Percentiles rank a stretch among this genome's conserved stretches.
These are phyloP conservation scores for Gryon sp. DNA, from an alignment of 1,140 invertebrate species.

Conservation along the genomic window DNA sequence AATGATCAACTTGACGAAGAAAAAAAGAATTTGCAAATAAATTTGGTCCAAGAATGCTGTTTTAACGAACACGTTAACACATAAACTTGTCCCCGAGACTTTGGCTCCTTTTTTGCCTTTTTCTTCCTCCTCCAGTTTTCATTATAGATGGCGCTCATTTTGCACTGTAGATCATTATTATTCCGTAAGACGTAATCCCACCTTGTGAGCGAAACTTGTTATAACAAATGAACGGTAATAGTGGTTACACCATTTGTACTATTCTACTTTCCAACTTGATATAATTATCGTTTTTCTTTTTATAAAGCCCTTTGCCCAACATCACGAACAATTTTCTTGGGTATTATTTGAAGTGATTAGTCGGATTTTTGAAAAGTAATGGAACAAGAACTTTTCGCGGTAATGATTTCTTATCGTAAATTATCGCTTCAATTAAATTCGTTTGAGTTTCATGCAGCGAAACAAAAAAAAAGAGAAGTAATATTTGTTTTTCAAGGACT, in stretches of 20 bases:
- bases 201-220: too few relatives aligned
- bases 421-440: slow-evolving; percentile 11
- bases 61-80: slow-evolving; percentile 39
- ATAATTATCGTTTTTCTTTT: slow-evolving; percentile 32
- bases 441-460: background rate
- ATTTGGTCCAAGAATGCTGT: too few relatives aligned
- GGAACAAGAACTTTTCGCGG: slow-evolving; percentile 10
- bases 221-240: slow-evolving; percentile 15
- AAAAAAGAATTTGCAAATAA: too few relatives aligned
- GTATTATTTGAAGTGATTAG: slow-evolving; percentile 46
- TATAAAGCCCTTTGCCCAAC: slow-evolving; percentile 22
- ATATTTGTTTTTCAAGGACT: background rate
- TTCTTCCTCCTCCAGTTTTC: too few relatives aligned
- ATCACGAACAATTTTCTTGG: slow-evolving; percentile 36
- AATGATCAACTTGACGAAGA: slow-evolving; percentile 67
- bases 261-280: slow-evolving; percentile 7
- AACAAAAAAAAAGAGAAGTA: too few relatives aligned
- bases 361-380: slow-evolving; percentile 30
- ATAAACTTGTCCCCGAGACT: slow-evolving; percentile 5
- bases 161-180: too few relatives aligned
- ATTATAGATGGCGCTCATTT: too few relatives aligned
- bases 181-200: too few relatives aligned
- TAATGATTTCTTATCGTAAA: background rate
- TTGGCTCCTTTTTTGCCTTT: slow-evolving; percentile 4
- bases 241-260: slow-evolving; percentile 15